Base-by-base conservation (phyloP, 2,797 vertebrate genomes). In the Mormyrus hasselquistii region DNA sequence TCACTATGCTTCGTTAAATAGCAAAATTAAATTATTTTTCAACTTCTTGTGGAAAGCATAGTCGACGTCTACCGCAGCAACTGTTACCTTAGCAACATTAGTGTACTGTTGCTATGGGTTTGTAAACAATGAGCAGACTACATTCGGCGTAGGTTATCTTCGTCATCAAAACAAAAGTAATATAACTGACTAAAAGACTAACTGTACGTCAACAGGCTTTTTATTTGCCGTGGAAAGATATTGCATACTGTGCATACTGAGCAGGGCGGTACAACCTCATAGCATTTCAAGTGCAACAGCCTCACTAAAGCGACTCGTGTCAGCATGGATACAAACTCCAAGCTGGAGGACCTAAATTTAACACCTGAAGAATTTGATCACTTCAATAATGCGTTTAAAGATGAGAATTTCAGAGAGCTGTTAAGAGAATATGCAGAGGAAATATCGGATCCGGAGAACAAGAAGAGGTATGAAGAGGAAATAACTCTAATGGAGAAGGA, bases 401-500 rank as follows among this genome's bases (percentile, higher is more conserved):
- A 99, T 76, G 91, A 97, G 1, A 94, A 91, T 0, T 99, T 99
- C 92, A 94, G 93, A 14, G 92, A 89, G 22, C 92, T 99, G 91
- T 92, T 99, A 90, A 90, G 88, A 0, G 96, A 98, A 1, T 99
- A 97, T 87, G 96, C 95, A 0, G 91, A 95, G 22, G 98, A 99
- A 89, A 91, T 99, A 53, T 92, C 94, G 0, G 94, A 97, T 73
- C 98, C 98, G 0, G 96, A 96, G 57, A 98, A 96, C 90, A 96
- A 94, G 69, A 95, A 92, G 47, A 93, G 89, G 9, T 98, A 98
- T 49, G 98, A 99, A 88, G 95, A 95, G 73, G 97, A 99, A 90
- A 97, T 99, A 87, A 92, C 90, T 4, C 94, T 94, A 3, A 88
- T 99, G 93, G 98, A 99, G 94, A 93, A 95, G 79, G 96, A 98